Evolutionary conservation across 2,113 vertebrate genomes (phyloP).

Genomic region (Cyprinodon brontotheroides): DNA sequence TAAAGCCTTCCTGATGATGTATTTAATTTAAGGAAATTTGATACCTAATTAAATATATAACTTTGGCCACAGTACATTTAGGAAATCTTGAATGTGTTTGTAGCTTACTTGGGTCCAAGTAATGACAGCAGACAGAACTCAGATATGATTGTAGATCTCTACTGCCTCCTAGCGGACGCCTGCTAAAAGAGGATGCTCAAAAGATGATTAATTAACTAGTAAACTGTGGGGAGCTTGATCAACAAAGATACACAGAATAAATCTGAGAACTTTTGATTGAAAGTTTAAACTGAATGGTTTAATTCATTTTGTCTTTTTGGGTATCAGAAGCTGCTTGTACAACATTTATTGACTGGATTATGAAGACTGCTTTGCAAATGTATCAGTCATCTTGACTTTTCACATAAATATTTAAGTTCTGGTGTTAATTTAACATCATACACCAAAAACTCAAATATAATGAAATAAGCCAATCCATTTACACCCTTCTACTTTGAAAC

Average conservation of each 20-base stretch:
- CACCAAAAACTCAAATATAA: no score
- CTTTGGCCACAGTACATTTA: constrained; percentile 28
- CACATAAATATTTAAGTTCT: no score
- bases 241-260: background rate
- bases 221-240: background rate
- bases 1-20: constrained; percentile 1
- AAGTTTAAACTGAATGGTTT: no score
- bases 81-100: constrained; percentile 32
- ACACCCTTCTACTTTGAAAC: no score
- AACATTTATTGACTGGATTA: background rate
- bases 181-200: background rate
- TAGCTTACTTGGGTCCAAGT: constrained; percentile 37
- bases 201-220: background rate
- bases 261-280: background rate
- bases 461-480: no score
- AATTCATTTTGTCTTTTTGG: no score
- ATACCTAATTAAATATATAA: constrained; percentile 34
- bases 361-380: background rate
- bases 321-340: background rate
- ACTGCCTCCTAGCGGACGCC: constrained; percentile 68
- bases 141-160: constrained; percentile 50
- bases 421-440: no score
- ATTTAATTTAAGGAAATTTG: constrained; percentile 32
- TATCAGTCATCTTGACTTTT: background rate
- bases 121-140: background rate